Evolutionary conservation across 2,113 vertebrate genomes (phyloP).

Genomic region (Pomatostomus ruficeps): DNA sequence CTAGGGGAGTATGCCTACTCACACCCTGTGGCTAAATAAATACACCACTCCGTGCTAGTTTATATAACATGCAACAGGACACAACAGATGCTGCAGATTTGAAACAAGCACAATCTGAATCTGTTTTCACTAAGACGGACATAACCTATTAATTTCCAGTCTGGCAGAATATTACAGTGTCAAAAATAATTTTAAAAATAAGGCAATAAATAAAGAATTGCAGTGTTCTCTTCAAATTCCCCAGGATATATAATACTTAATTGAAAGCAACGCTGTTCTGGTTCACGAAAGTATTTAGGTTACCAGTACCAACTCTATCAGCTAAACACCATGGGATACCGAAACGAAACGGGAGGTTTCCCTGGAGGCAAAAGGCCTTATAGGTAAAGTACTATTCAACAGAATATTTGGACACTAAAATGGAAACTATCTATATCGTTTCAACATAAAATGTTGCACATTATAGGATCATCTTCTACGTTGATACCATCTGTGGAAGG

Average conservation of each 20-base stretch:
- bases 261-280: neutral
- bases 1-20: neutral
- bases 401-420: neutral
- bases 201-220: neutral
- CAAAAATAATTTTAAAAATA: neutral
- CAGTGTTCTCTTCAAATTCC: neutral
- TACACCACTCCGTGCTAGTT: neutral
- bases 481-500: neutral
- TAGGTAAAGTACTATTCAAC: neutral
- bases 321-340: neutral
- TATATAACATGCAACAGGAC: neutral
- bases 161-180: neutral
- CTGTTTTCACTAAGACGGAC: neutral
- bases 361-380: neutral
- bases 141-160: neutral
- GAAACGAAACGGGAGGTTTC: neutral
- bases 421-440: neutral
- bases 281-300: neutral
- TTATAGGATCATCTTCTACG: neutral
- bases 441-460: neutral
- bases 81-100: constrained; percentile 8
- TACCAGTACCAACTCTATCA: neutral
- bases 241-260: neutral
- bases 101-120: neutral
- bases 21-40: neutral